Percentiles rank a stretch among this genome's conserved stretches.
Evolutionary conservation across 2,888 invertebrate genomes (phyloP).

Genomic region (Zygogramma bicolorata): DNA sequence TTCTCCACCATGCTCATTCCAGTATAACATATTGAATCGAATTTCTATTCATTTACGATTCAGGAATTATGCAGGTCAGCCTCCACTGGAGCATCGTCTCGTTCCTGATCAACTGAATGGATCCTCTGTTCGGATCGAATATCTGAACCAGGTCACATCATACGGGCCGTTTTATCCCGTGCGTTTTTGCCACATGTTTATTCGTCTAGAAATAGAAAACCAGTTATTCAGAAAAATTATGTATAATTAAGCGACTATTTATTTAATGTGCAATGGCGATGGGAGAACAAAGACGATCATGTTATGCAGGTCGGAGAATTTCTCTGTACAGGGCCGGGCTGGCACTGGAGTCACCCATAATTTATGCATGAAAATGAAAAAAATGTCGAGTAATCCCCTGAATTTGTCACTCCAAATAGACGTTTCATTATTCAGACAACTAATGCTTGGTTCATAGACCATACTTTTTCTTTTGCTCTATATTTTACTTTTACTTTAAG

Average conservation of each 20-base stretch:
- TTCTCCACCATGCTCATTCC: background rate
- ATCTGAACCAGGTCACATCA: slow-evolving; percentile 45
- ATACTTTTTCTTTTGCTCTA: too few species aligned
- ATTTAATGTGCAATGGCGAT: slow-evolving; percentile 25
- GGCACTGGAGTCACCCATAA: too few species aligned
- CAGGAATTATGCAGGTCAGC: slow-evolving; percentile 44
- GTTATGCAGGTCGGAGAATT: slow-evolving; percentile 11
- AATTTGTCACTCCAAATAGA: too few species aligned
- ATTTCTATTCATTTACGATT: slow-evolving; percentile 27
- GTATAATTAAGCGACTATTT: slow-evolving; percentile 28
- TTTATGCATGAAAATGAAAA: too few species aligned
- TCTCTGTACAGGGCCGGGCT: background rate
- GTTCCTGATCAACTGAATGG: slow-evolving; percentile 36
- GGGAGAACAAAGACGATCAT: slow-evolving; percentile 32
- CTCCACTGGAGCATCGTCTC: slow-evolving; percentile 26
- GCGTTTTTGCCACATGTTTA: slow-evolving; percentile 15
- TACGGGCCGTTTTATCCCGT: slow-evolving; percentile 24
- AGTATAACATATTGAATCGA: background rate
- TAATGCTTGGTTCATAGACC: too few species aligned
- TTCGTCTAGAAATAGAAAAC: slow-evolving; percentile 33
- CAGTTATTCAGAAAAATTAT: slow-evolving; percentile 32
- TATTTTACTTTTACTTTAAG: too few species aligned
- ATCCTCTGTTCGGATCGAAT: slow-evolving; percentile 35
- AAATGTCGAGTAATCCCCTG: too few species aligned
- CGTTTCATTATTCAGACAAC: too few species aligned